Conservation (phyloP, 2,797 vertebrate species). For the Girardinus metallicus region DNA sequence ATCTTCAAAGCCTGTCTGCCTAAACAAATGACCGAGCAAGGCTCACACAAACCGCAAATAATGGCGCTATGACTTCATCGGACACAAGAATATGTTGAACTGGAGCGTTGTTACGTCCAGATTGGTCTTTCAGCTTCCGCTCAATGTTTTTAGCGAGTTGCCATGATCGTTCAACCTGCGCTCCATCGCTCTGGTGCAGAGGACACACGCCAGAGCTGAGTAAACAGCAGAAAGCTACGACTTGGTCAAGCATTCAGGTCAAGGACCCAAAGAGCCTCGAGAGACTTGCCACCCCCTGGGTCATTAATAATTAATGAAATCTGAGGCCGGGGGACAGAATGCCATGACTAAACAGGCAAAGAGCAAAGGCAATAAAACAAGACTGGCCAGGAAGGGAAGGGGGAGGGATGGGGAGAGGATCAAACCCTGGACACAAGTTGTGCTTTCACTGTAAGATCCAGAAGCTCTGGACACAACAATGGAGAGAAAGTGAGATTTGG, state of each 20-base stretch:
- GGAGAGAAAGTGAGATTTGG: background rate
- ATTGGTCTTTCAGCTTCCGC: background rate
- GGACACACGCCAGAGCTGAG: slow-evolving; percentile 64
- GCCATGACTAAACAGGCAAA: slow-evolving; percentile 74
- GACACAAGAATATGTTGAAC: background rate
- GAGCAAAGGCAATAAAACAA: slow-evolving; percentile 20
- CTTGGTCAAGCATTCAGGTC: slow-evolving; percentile 72
- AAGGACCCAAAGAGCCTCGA: slow-evolving; percentile 68
- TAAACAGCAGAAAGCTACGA: slow-evolving; percentile 63
- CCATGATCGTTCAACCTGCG: slow-evolving; percentile 24
- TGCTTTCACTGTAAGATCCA: slow-evolving; percentile 62
- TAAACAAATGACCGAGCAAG: slow-evolving; percentile 50
- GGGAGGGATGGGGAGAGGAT: background rate
- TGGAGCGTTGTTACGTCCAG: too few species aligned
- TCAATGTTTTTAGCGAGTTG: background rate
- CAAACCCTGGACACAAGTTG: slow-evolving; percentile 40
- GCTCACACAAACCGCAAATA: slow-evolving; percentile 43
- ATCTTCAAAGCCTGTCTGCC: slow-evolving; percentile 69
- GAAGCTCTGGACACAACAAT: slow-evolving; percentile 71
- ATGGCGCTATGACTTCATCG: slow-evolving; percentile 21
- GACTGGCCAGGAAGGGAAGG: background rate
- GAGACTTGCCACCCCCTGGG: slow-evolving; percentile 50
- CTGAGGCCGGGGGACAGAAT: slow-evolving; percentile 64
- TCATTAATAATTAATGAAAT: slow-evolving; percentile 85
- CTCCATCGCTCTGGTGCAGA: slow-evolving; percentile 27